Evolutionary conservation across 1,140 invertebrate species (phyloP).

Genomic region (Zaprionus inermis): DNA sequence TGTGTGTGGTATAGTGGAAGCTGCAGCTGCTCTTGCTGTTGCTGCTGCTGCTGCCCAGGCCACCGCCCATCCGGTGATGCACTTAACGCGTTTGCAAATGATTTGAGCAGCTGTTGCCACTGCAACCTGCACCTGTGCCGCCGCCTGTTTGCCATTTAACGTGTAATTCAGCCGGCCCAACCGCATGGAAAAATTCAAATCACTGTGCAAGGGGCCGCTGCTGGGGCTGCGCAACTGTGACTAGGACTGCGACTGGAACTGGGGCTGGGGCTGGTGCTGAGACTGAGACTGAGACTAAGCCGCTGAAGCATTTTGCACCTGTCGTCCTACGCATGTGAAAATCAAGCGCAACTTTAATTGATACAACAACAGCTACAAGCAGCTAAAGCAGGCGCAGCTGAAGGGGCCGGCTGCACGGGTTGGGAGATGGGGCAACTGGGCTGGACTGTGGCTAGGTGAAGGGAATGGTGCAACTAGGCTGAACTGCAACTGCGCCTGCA

Average conservation of each 20-base stretch:
- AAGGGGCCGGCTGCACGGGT: conserved; percentile 63
- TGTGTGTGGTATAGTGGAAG: conserved; percentile 9
- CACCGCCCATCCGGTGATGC: conserved; percentile 62
- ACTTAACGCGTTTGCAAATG: conserved; percentile 59
- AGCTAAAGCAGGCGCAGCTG: conserved; percentile 12
- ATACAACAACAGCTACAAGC: conserved; percentile 65
- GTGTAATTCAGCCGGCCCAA: conserved; percentile 60
- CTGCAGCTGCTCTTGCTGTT: conserved; percentile 29
- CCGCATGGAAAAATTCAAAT: conserved; percentile 76
- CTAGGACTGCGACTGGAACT: conserved; percentile 35
- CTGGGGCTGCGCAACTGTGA: conserved; percentile 9
- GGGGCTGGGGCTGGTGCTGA: conserved; percentile 10
- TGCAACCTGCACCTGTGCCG: conserved; percentile 42
- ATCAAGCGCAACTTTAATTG: conserved; percentile 80
- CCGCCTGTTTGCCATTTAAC: conserved; percentile 39
- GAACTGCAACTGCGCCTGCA: background rate
- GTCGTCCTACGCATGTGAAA: conserved; percentile 80
- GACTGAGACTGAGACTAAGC: conserved; percentile 52
- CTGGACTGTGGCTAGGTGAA: background rate
- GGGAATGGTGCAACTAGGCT: background rate
- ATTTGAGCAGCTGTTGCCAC: conserved; percentile 64
- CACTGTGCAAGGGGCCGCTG: conserved; percentile 39
- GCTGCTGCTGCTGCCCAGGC: conserved; percentile 34
- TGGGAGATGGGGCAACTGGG: conserved; percentile 10
- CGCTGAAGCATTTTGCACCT: conserved; percentile 78